A percentile compares a stretch with the other conserved stretches of the same genome.
These are phyloP conservation scores for Danio aesculapii DNA, from an alignment of 2,797 vertebrate species.

Conservation along the genomic window DNA sequence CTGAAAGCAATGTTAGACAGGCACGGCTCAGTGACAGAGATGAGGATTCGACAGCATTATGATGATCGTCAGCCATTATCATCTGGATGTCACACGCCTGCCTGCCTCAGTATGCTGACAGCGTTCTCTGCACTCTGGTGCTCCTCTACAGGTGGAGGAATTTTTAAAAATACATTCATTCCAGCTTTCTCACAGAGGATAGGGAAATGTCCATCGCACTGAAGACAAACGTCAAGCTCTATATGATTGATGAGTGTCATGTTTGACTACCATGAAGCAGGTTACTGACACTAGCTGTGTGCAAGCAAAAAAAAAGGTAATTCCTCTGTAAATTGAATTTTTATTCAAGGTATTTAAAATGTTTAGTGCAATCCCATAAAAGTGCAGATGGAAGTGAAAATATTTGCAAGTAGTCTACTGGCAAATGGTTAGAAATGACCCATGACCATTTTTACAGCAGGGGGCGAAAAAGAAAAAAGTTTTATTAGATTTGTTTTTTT, in stretches of 20 bases:
- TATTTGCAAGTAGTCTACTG: too few relatives aligned
- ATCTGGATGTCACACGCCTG: conserved; percentile 56
- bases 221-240: conserved; percentile 32
- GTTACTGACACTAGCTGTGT: not conserved
- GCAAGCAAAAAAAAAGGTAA: not conserved
- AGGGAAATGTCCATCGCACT: conserved; percentile 32
- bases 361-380: not conserved
- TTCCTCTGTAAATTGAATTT: not conserved
- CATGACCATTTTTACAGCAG: too few relatives aligned
- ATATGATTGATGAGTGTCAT: not conserved
- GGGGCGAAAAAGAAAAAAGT: too few relatives aligned
- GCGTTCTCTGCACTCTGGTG: conserved; percentile 36
- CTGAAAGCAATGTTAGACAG: conserved; percentile 48
- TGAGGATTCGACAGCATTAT: conserved; percentile 48
- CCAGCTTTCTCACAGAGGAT: not conserved
- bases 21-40: conserved; percentile 54
- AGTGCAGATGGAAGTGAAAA: too few relatives aligned
- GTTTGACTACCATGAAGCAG: conserved; percentile 10
- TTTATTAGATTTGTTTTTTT: too few relatives aligned
- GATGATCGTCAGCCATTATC: conserved; percentile 56
- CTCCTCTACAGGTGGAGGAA: conserved; percentile 27
- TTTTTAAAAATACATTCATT: conserved; percentile 33
- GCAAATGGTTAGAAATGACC: too few relatives aligned
- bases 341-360: too few relatives aligned
- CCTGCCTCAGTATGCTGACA: conserved; percentile 42